phyloP scores from a whole-genome alignment of 2,113 vertebrate species.

The Taxidea taxus region DNA sequence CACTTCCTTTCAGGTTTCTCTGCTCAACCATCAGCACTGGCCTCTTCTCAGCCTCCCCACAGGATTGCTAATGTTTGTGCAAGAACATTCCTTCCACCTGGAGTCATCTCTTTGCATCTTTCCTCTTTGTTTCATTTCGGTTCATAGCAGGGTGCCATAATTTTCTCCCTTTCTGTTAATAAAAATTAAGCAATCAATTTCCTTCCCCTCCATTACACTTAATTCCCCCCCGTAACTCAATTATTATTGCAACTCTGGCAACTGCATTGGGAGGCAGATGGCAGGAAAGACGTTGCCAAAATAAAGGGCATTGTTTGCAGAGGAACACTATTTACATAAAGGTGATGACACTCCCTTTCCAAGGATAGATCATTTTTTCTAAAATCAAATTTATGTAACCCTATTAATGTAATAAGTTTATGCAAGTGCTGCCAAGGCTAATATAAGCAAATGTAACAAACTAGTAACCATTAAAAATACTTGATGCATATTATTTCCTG shows the following conservation, averaged over 20 bases:
- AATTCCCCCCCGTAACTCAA: constrained; percentile 70
- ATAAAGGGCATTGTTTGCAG: constrained; percentile 64
- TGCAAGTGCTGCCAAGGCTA: constrained; percentile 42
- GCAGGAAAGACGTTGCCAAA: constrained; percentile 69
- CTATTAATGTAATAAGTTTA: constrained; percentile 51
- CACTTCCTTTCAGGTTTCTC: neutral
- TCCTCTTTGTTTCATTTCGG: constrained; percentile 55
- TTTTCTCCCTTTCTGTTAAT: constrained; percentile 71
- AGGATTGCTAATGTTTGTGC: neutral
- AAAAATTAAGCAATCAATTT: constrained; percentile 79
- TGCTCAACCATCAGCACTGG: neutral
- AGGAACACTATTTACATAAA: constrained; percentile 51
- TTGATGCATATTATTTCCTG: neutral
- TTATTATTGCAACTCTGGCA: constrained; percentile 71
- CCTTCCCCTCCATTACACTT: constrained; percentile 75
- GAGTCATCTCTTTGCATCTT: constrained; percentile 35
- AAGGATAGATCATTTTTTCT: constrained; percentile 52
- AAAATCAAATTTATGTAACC: constrained; percentile 62
- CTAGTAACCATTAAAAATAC: neutral
- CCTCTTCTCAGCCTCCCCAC: neutral
- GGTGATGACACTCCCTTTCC: constrained; percentile 41
- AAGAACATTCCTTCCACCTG: constrained; percentile 58
- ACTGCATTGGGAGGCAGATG: constrained; percentile 61
- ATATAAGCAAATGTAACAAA: neutral
- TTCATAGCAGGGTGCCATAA: constrained; percentile 34